Evolutionary conservation across 2,797 vertebrate genomes (phyloP).

Genomic region (Artibeus lituratus): DNA sequence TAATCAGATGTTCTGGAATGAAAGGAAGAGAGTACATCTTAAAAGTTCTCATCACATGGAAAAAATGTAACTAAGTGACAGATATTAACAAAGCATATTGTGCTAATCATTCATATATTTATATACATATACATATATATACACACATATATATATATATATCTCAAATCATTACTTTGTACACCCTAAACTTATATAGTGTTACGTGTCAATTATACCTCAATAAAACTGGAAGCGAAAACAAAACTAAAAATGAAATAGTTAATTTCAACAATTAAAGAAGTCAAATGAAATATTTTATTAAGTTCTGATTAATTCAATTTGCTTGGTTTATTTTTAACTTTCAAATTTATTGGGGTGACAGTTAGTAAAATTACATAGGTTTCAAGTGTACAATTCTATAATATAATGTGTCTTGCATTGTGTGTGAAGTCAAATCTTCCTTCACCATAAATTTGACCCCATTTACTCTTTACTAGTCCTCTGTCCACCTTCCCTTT

Average conservation of each 20-base stretch:
- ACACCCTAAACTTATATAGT: background rate
- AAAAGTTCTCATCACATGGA: background rate
- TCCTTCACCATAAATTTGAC: background rate
- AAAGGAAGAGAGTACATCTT: background rate
- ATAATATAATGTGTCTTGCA: background rate
- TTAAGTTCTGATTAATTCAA: background rate
- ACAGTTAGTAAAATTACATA: background rate
- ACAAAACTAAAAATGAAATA: background rate
- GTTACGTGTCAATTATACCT: background rate
- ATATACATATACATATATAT: too few relatives aligned
- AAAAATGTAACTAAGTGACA: background rate
- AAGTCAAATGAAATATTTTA: background rate
- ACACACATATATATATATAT: background rate
- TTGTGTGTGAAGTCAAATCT: background rate
- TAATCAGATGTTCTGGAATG: background rate
- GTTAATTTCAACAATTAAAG: slow-evolving; percentile 4
- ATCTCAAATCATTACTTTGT: background rate
- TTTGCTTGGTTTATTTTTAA: background rate
- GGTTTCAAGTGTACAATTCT: background rate
- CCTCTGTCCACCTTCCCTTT: background rate
- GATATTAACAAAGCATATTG: background rate
- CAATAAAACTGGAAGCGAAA: background rate
- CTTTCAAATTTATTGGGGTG: background rate
- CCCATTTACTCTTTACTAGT: background rate
- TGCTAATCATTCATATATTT: background rate